phyloP scores from a whole-genome alignment of 2,797 vertebrate genomes.

The Mormyrops boulengeri region DNA sequence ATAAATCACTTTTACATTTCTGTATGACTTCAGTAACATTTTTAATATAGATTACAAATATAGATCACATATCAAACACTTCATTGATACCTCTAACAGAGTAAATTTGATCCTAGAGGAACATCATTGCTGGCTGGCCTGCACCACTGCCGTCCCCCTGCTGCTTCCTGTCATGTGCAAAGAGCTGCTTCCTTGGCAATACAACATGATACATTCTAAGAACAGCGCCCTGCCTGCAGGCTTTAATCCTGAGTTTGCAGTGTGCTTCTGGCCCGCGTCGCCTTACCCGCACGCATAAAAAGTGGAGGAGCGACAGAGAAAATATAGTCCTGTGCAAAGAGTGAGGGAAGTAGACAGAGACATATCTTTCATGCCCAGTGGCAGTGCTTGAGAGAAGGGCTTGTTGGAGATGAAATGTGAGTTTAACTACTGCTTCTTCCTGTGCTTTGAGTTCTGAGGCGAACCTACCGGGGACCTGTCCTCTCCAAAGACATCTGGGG shows the following conservation, averaged over 20 bases:
- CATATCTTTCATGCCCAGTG: neutral
- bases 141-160: neutral
- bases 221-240: constrained; percentile 6
- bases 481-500: constrained; percentile 44
- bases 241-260: constrained; percentile 16
- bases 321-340: neutral
- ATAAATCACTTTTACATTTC: neutral
- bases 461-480: neutral
- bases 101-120: neutral
- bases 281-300: neutral
- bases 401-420: neutral
- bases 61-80: constrained; percentile 9
- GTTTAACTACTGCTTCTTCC: neutral
- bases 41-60: constrained; percentile 2
- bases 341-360: neutral
- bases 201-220: neutral
- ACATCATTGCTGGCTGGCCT: neutral
- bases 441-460: constrained; percentile 15
- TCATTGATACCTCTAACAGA: neutral
- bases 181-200: constrained; percentile 11
- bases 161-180: constrained; percentile 7
- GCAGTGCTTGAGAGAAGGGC: neutral
- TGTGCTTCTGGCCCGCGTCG: neutral
- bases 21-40: neutral
- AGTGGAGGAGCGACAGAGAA: neutral